Conservation (phyloP, 2,797 vertebrate species). For the Agapornis canus region DNA sequence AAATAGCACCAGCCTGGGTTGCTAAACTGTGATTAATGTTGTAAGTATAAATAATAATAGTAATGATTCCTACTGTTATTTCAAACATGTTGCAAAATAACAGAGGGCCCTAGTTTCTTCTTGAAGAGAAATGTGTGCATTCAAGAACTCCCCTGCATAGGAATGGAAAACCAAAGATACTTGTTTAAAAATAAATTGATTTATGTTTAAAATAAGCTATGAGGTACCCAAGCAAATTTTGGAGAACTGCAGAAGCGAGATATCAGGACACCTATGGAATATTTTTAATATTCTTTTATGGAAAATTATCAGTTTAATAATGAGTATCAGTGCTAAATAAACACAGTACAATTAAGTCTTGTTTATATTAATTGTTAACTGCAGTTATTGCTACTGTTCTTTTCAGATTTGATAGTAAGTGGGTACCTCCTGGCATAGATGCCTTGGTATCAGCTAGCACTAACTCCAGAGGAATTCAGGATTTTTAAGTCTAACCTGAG, state of each 20-base stretch:
- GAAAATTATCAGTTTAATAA: not conserved
- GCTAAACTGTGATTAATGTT: not conserved
- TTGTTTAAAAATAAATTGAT: not conserved
- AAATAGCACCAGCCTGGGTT: not conserved
- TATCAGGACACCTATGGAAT: not conserved
- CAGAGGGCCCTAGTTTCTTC: not conserved
- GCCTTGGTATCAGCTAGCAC: not conserved
- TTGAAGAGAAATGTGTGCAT: not conserved
- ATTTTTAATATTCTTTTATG: not conserved
- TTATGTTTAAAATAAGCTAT: not conserved
- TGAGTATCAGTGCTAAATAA: not conserved
- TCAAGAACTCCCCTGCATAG: not conserved
- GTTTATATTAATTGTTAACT: not conserved
- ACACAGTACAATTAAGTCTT: not conserved
- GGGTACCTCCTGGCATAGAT: not conserved
- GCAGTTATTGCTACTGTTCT: not conserved
- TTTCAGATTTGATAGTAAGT: not conserved
- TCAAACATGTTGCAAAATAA: not conserved
- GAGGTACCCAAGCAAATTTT: not conserved
- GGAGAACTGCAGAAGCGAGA: rapidly evolving
- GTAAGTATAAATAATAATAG: not conserved
- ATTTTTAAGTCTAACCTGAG: not conserved
- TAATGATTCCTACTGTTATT: not conserved
- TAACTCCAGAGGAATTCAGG: not conserved
- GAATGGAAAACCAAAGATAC: not conserved